phyloP scores from a whole-genome alignment of 2,113 vertebrate genomes.

The Pangasianodon gigas region DNA sequence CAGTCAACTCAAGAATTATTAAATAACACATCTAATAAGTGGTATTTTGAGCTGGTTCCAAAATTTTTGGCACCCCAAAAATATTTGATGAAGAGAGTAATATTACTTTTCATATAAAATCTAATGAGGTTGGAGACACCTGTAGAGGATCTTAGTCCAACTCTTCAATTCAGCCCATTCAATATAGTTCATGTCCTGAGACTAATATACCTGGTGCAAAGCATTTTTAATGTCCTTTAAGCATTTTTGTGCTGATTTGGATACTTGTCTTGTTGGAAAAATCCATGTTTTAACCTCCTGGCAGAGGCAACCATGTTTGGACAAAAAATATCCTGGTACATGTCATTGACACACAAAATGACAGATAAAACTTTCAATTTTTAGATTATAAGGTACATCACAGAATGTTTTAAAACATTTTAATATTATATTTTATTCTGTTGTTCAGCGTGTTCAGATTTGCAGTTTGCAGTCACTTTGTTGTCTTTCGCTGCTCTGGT shows the following conservation, averaged over 20 bases:
- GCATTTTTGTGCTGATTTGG: not conserved
- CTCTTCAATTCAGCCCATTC: not conserved
- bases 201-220: not conserved
- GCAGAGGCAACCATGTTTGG: not conserved
- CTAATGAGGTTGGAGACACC: not conserved
- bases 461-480: not conserved
- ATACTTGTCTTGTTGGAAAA: not conserved
- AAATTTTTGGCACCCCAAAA: not conserved
- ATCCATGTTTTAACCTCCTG: not conserved
- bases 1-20: not conserved
- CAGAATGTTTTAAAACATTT: too few relatives aligned
- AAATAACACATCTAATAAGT: not conserved
- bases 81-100: not conserved
- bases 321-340: not conserved
- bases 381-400: not conserved
- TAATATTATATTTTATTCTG: not conserved
- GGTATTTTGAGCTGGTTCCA: not conserved
- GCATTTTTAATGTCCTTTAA: not conserved
- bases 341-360: not conserved
- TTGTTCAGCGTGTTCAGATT: not conserved
- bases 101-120: not conserved
- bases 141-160: not conserved
- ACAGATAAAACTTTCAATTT: not conserved
- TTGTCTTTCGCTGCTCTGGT: not conserved
- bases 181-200: not conserved